phyloP scores from a whole-genome alignment of 2,797 vertebrate genomes.

The Steatocranus sp. region DNA sequence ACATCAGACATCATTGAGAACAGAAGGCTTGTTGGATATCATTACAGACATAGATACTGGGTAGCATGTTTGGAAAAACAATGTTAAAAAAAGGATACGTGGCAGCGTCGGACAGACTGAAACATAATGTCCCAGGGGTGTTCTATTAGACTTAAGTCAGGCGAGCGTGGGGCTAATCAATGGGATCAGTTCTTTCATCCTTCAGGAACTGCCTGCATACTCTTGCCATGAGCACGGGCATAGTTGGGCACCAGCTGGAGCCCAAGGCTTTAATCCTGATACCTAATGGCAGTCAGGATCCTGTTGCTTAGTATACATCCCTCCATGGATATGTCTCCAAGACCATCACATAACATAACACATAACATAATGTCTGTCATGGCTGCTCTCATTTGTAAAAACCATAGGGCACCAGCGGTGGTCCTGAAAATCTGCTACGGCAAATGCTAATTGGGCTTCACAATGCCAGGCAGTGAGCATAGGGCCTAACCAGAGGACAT shows the following conservation, averaged over 20 bases:
- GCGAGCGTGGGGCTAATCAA: background rate
- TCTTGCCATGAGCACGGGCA: background rate
- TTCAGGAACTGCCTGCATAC: background rate
- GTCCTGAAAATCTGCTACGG: background rate
- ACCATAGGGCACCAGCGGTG: background rate
- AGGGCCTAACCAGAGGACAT: background rate
- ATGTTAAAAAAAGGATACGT: background rate
- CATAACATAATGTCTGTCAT: background rate
- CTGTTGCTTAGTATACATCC: background rate
- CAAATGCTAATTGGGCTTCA: background rate
- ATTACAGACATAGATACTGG: background rate
- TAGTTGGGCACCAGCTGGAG: background rate
- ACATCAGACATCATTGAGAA: background rate
- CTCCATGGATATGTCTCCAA: background rate
- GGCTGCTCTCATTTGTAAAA: background rate
- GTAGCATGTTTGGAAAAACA: background rate
- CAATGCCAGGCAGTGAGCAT: background rate
- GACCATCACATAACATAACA: background rate
- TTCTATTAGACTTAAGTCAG: background rate
- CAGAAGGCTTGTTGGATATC: background rate
- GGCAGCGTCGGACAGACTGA: background rate
- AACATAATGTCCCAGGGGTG: background rate
- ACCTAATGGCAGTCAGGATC: background rate
- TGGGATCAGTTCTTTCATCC: background rate
- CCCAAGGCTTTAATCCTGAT: background rate